These are phyloP conservation scores for Plotosus lineatus DNA, from an alignment of 2,113 vertebrate genomes.

Conservation along the genomic window DNA sequence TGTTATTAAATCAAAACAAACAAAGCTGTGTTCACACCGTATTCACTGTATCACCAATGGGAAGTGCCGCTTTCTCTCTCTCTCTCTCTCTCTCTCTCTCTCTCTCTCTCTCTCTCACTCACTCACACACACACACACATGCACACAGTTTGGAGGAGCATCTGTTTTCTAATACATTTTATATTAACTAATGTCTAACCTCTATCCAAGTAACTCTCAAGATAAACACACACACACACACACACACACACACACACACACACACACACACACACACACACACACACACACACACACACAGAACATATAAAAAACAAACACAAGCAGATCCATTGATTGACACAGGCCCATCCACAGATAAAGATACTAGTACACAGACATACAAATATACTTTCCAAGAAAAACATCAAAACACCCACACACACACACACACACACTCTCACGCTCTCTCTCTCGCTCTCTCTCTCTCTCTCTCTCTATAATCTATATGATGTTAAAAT, in stretches of 20 bases:
- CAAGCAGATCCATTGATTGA: background rate
- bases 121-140: background rate
- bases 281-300: background rate
- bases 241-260: background rate
- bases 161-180: background rate
- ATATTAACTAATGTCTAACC: background rate
- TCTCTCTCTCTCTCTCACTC: too few relatives aligned
- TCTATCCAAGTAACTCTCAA: background rate
- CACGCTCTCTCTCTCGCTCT: too few relatives aligned
- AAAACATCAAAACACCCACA: too few relatives aligned
- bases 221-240: too few relatives aligned
- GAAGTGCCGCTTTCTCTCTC: background rate
- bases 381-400: too few relatives aligned
- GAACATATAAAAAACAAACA: background rate
- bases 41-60: background rate
- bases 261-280: background rate
- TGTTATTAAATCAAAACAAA: constrained; percentile 40
- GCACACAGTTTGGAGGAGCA: background rate
- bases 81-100: background rate
- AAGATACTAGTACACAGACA: background rate
- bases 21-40: constrained; percentile 17
- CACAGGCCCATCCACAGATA: background rate
- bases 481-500: background rate
- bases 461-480: too few relatives aligned
- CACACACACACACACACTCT: background rate